Evolutionary conservation across 2,888 invertebrate species (phyloP), one percentile per base, ranked within the genome.

Genomic region (Chelonus formosanus): DNA sequence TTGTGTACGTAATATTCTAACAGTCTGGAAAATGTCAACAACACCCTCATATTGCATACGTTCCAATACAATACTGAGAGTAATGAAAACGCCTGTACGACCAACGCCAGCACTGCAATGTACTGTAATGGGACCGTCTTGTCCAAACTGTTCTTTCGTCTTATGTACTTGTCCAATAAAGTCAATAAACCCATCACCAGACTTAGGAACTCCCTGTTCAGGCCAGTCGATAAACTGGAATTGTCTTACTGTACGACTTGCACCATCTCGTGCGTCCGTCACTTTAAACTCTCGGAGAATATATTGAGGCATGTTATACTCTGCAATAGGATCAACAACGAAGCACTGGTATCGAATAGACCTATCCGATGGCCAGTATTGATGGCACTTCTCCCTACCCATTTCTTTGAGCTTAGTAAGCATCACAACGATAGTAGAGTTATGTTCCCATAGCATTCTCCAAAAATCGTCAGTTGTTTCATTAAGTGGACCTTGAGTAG

Each of bases 361-460:
- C 77, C 98, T 90, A 83, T 98, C 98, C 77, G 95, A 95, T 0
- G 99, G 99, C 99, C 99, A 99, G 85, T 99, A 99, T 84, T 98
- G 98, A 84, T 96, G 96, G 83, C 98, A 98, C 86, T 98, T 98
- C 85, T 99, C 99, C 84, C 98, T 88, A 79, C 98, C 97, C 95
- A 98, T 96, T 86, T 98, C 98, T 83, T 97, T 94, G 67, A 98
- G 88, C 84, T 98, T 98, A 10, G 98, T 98, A 75, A 99, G 86
- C 98, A 99, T 99, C 36, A 99, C 99, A 71, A 99, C 94, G 81
- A 99, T 98, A 48, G 97, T 98, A 2, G 98, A 98, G 84, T 99
- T 98, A 84, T 98, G 98, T 83, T 99, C 98, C 99, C 99, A 99
- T 52, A 99, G 88, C 98, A 98, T 98, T 69, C 98, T 89, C 99